A percentile compares a stretch with the other conserved stretches of the same genome.
phyloP scores from a whole-genome alignment of 35 echinoderm and acorn worm genomes.

The Chiridota heheva region DNA sequence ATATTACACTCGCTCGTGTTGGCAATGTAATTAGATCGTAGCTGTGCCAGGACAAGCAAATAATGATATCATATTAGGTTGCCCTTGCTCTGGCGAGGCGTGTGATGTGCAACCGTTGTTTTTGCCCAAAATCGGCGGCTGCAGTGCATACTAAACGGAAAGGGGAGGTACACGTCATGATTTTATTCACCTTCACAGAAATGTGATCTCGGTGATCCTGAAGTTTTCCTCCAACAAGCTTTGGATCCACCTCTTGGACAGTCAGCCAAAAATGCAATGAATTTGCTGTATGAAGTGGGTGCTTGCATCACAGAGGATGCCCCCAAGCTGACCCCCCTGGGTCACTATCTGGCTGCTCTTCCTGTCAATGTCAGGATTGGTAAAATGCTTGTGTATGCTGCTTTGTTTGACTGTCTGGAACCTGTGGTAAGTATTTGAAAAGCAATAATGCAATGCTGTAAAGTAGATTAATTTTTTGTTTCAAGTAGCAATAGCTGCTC shows the following conservation, averaged over 20 bases:
- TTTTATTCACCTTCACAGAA: slow-evolving; percentile 49
- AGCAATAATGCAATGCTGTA: too few relatives aligned
- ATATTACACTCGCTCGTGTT: too few relatives aligned
- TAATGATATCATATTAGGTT: too few relatives aligned
- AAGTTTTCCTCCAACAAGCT: slow-evolving; percentile 67
- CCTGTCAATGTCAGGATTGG: slow-evolving; percentile 90
- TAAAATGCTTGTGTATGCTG: slow-evolving; percentile 93
- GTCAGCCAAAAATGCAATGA: slow-evolving; percentile 69
- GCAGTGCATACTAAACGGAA: too few relatives aligned
- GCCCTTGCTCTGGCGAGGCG: too few relatives aligned
- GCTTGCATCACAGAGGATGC: slow-evolving; percentile 55
- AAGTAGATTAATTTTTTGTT: too few relatives aligned
- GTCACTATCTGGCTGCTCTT: slow-evolving; percentile 80
- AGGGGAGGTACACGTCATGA: too few relatives aligned
- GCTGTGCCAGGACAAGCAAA: too few relatives aligned
- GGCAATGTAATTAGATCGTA: too few relatives aligned
- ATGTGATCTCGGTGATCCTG: slow-evolving; percentile 79
- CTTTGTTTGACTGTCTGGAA: slow-evolving; percentile 90
- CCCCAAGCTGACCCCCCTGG: slow-evolving; percentile 78
- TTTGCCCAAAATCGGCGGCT: too few relatives aligned
- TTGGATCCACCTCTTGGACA: slow-evolving; percentile 68
- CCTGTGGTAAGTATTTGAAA: slow-evolving; percentile 77
- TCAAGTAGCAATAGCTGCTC: too few relatives aligned
- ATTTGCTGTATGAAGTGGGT: slow-evolving; percentile 73
- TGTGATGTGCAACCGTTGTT: too few relatives aligned